phyloP scores from a whole-genome alignment of 2,888 invertebrate species.

The Platycheirus rosarum region DNA sequence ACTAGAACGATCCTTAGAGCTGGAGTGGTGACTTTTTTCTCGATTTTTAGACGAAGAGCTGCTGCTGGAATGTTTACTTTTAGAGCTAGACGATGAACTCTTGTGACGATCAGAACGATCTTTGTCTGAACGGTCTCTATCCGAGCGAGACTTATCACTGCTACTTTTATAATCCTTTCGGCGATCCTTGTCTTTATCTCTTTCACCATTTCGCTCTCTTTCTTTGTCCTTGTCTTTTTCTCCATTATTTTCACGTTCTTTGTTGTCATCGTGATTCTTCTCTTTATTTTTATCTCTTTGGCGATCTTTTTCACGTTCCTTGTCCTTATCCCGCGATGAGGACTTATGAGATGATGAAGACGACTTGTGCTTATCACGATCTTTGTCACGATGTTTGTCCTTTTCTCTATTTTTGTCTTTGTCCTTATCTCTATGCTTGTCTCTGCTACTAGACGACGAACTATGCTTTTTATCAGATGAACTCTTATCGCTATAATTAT shows the following conservation, averaged over 20 bases:
- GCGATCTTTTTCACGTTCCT: constrained; percentile 81
- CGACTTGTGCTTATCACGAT: constrained; percentile 81
- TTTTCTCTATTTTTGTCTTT: constrained; percentile 82
- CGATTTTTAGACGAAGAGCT: constrained; percentile 78
- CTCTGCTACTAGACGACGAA: constrained; percentile 83
- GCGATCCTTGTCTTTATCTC: constrained; percentile 80
- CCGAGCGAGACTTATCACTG: constrained; percentile 74
- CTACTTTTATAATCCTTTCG: constrained; percentile 81
- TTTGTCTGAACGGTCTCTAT: constrained; percentile 64
- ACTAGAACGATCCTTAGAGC: constrained; percentile 77
- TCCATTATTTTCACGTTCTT: constrained; percentile 81
- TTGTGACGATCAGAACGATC: constrained; percentile 78
- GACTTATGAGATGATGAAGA: constrained; percentile 80
- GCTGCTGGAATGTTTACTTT: constrained; percentile 82
- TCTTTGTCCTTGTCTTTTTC: constrained; percentile 80
- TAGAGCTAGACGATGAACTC: constrained; percentile 80
- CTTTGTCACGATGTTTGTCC: constrained; percentile 81
- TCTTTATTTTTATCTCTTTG: constrained; percentile 79
- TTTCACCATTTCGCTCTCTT: constrained; percentile 76
- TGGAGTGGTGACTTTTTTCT: constrained; percentile 77
- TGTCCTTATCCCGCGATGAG: constrained; percentile 82
- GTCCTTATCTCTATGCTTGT: constrained; percentile 77
- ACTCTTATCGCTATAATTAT: constrained; percentile 79
- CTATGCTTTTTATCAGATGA: constrained; percentile 82
- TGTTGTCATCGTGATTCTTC: constrained; percentile 80